Base-by-base conservation (phyloP, 92 coral and sea anemone genomes). In the Umimayanthus kanabou region DNA sequence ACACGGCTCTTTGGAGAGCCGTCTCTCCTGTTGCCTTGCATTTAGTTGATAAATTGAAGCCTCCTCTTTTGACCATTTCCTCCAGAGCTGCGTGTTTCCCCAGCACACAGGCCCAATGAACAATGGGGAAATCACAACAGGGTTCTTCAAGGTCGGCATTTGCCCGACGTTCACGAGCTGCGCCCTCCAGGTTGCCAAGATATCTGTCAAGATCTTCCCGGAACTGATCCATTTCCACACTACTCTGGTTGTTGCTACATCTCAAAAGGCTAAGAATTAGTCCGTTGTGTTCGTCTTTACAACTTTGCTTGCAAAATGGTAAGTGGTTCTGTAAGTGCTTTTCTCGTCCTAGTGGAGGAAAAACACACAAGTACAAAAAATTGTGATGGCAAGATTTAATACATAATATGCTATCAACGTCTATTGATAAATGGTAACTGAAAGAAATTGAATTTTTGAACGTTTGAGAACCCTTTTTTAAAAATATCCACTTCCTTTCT, bases 101-200 rank as follows among this genome's bases (percentile, higher is more conserved):
- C 10, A 73, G 77, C 14, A 43, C 77, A 73, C 77, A 73, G 6
- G 23, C 77, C 77, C 77, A 73, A 8, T 73, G 77, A 30, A 73
- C 39, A 22, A 73, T 33, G 22, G 77, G 77, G 22, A 73, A 73
- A 39, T 73, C 77, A 73, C 77, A 73, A 30, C 77, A 73, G 20
- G 77, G 77, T 14, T 73, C 77, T 33, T 73, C 33, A 9, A 73
- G 77, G 43, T 73, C 45, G 15, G 45, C 43, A 73, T 73, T 73
- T 73, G 77, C 77, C 1, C 77, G 77, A 33, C 43, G 33, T 39
- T 11, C 25, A 15, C 77, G 39, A 73, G 77, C 77, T 73, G 77
- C 77, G 5, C 77, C 77, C 22, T 39, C 9, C 3, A 10, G 22
- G 77, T 73, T 73, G 7, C 45, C 42, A 1, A 73, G 77, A 39